These are phyloP conservation scores for Agrotis segetum DNA, from an alignment of 2,888 invertebrate genomes.

Conservation along the genomic window DNA sequence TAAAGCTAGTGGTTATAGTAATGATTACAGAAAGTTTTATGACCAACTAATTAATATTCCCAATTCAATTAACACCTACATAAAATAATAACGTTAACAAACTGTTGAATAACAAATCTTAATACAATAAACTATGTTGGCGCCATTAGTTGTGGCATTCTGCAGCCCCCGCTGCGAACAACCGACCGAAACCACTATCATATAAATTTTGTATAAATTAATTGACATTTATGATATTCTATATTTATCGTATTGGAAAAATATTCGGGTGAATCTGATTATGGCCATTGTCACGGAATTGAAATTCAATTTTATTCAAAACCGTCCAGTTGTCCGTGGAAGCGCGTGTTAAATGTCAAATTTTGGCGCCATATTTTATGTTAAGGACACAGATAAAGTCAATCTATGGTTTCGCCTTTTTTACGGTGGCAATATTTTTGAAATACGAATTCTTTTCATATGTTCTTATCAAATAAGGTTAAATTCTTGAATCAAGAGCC, in stretches of 20 bases:
- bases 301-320: constrained; percentile 38
- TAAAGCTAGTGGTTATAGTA: constrained; percentile 42
- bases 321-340: not conserved
- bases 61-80: constrained; percentile 71
- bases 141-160: constrained; percentile 64
- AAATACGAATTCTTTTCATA: not conserved
- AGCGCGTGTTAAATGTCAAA: constrained; percentile 37
- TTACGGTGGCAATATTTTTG: not conserved
- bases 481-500: not conserved
- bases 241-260: constrained; percentile 50
- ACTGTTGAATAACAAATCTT: constrained; percentile 62
- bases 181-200: constrained; percentile 49
- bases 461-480: constrained; percentile 2
- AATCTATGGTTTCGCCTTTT: constrained; percentile 17
- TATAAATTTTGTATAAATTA: constrained; percentile 59
- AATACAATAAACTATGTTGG: constrained; percentile 65
- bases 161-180: constrained; percentile 62
- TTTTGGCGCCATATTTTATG: constrained; percentile 28
- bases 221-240: constrained; percentile 60
- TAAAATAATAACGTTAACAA: constrained; percentile 59
- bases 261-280: constrained; percentile 41
- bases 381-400: constrained; percentile 11
- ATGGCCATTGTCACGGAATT: constrained; percentile 47
- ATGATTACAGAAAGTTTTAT: constrained; percentile 62
- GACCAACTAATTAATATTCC: constrained; percentile 59